Conservation (phyloP, 1,140 invertebrate species). For the Cardiocondyla obscurior region DNA sequence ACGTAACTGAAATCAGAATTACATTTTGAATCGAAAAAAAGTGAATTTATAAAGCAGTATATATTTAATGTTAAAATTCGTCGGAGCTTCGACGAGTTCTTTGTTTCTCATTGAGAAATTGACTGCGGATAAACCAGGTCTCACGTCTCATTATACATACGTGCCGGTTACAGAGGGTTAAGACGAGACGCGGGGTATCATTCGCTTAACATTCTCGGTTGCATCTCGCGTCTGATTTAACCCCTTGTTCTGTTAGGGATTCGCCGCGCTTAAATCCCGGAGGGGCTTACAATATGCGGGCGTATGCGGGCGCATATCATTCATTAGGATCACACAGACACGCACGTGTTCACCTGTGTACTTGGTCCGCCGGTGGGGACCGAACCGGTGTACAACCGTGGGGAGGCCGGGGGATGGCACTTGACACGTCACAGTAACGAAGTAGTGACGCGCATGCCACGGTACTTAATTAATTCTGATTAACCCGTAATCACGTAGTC, state of each 20-base stretch:
- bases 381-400: constrained; percentile 65
- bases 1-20: not conserved
- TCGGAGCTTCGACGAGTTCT: not conserved
- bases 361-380: constrained; percentile 60
- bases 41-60: not conserved
- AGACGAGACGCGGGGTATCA: constrained; percentile 22
- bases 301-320: constrained; percentile 82
- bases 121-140: constrained; percentile 18
- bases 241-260: constrained; percentile 40
- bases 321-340: constrained; percentile 76
- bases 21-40: not conserved
- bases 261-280: constrained; percentile 63
- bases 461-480: constrained; percentile 84
- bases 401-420: constrained; percentile 65
- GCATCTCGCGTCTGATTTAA: constrained; percentile 63
- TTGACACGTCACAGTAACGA: constrained; percentile 84
- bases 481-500: constrained; percentile 84
- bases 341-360: not conserved
- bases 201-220: constrained; percentile 44
- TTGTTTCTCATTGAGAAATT: not conserved
- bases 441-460: constrained; percentile 83
- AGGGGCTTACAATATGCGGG: constrained; percentile 55
- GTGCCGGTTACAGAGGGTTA: constrained; percentile 8
- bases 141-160: constrained; percentile 22
- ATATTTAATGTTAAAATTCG: not conserved